Conservation (phyloP, 1,140 invertebrate species). For the Rhopalosiphum maidis region DNA sequence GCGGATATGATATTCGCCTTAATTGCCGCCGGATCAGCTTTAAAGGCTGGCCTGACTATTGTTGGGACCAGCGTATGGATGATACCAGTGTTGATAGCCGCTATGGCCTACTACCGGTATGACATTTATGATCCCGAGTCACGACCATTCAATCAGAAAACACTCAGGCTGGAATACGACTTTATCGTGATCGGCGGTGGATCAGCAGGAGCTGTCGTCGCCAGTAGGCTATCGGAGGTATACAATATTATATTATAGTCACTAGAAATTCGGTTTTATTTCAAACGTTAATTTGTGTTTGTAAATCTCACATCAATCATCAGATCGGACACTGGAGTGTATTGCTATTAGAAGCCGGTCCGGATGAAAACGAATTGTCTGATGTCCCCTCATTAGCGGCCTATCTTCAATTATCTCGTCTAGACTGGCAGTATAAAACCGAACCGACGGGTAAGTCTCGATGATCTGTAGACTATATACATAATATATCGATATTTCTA, state of each 20-base stretch:
- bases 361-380: constrained; percentile 88
- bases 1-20: constrained; percentile 60
- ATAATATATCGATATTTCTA: constrained; percentile 53
- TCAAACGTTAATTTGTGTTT: neutral
- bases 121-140: constrained; percentile 82
- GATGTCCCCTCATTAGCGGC: constrained; percentile 87
- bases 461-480: constrained; percentile 66
- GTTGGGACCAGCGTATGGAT: constrained; percentile 73
- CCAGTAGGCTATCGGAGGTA: constrained; percentile 84
- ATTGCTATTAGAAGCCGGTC: constrained; percentile 88
- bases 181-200: constrained; percentile 90
- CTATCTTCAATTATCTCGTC: constrained; percentile 83
- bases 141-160: constrained; percentile 68
- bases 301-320: neutral
- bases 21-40: constrained; percentile 60
- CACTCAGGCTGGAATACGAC: constrained; percentile 75
- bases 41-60: constrained; percentile 61
- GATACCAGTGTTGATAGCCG: constrained; percentile 80
- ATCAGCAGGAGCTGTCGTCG: constrained; percentile 90
- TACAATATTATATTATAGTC: neutral
- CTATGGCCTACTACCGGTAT: constrained; percentile 82
- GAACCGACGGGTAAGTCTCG: constrained; percentile 77
- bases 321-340: constrained; percentile 77
- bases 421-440: constrained; percentile 93
- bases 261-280: neutral